A percentile compares a stretch with the other conserved stretches of the same genome.
Conservation (phyloP, 2,113 vertebrate species). For the Alaudala cheleensis region DNA sequence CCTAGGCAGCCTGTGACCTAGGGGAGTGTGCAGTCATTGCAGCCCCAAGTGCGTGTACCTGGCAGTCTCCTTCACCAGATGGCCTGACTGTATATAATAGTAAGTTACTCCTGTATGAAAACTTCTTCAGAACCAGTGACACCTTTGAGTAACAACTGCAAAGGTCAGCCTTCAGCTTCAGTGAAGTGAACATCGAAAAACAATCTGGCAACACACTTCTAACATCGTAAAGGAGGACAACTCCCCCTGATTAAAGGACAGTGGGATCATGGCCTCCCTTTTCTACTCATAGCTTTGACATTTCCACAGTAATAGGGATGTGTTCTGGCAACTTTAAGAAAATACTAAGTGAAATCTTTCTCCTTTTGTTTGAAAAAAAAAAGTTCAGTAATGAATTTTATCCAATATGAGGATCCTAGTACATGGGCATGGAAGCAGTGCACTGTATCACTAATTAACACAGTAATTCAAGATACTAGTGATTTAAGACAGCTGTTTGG, state of each 20-base stretch:
- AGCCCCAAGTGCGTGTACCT: rapidly evolving
- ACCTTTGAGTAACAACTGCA: slow-evolving; percentile 15
- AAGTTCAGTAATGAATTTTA: background rate
- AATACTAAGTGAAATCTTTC: background rate
- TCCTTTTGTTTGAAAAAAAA: background rate
- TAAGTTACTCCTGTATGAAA: background rate
- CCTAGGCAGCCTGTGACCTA: background rate
- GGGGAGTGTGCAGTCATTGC: background rate
- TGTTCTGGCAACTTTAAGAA: slow-evolving; percentile 5
- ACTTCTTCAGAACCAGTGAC: background rate
- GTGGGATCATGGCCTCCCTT: background rate
- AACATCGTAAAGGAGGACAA: background rate
- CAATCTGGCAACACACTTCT: background rate
- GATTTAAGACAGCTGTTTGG: background rate
- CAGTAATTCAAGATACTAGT: background rate
- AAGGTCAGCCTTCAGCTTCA: slow-evolving; percentile 47
- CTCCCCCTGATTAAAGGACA: slow-evolving; percentile 36
- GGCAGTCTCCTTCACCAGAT: background rate
- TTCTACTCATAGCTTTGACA: slow-evolving; percentile 10
- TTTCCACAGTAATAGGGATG: background rate
- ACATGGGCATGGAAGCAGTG: background rate
- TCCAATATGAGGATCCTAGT: background rate
- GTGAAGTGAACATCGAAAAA: slow-evolving; percentile 1
- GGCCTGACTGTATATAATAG: background rate
- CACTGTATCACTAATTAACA: background rate